These are phyloP conservation scores for Psix sp. DNA, from an alignment of 1,140 invertebrate genomes.

Conservation along the genomic window DNA sequence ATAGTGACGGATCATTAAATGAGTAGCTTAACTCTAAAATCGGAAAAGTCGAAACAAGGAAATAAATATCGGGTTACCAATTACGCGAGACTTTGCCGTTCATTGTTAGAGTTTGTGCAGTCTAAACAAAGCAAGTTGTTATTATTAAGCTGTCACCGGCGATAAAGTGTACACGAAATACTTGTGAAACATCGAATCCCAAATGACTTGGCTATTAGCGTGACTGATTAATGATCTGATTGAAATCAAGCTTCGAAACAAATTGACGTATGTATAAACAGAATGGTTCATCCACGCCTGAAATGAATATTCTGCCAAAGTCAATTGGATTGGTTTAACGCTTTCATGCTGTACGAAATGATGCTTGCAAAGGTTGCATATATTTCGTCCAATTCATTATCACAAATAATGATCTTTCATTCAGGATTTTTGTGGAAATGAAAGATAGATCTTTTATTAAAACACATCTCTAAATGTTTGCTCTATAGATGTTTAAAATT, in stretches of 20 bases:
- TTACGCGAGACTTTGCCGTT: conserved; percentile 31
- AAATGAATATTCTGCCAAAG: conserved; percentile 52
- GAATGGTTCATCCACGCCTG: conserved; percentile 46
- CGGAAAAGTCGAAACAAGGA: conserved; percentile 15
- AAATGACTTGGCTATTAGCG: conserved; percentile 52
- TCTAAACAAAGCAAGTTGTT: conserved; percentile 36
- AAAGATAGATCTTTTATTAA: background rate
- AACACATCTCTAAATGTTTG: no score
- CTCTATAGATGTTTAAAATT: no score
- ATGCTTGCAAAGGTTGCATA: conserved; percentile 42
- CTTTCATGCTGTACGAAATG: conserved; percentile 37
- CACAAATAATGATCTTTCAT: conserved; percentile 15
- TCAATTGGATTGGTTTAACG: conserved; percentile 51
- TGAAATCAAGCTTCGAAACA: conserved; percentile 53
- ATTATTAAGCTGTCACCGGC: conserved; percentile 44
- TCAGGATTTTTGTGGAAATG: background rate
- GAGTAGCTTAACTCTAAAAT: conserved; percentile 6
- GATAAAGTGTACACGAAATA: conserved; percentile 46
- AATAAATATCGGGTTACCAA: conserved; percentile 49
- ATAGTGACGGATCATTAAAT: conserved; percentile 12
- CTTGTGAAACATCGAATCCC: conserved; percentile 40
- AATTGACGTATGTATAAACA: conserved; percentile 56
- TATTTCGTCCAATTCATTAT: conserved; percentile 43
- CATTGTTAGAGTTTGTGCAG: conserved; percentile 10
- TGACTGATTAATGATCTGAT: conserved; percentile 52